A percentile compares a stretch with the other conserved stretches of the same genome.
phyloP scores from a whole-genome alignment of 2,113 vertebrate species.

The Mobula hypostoma region DNA sequence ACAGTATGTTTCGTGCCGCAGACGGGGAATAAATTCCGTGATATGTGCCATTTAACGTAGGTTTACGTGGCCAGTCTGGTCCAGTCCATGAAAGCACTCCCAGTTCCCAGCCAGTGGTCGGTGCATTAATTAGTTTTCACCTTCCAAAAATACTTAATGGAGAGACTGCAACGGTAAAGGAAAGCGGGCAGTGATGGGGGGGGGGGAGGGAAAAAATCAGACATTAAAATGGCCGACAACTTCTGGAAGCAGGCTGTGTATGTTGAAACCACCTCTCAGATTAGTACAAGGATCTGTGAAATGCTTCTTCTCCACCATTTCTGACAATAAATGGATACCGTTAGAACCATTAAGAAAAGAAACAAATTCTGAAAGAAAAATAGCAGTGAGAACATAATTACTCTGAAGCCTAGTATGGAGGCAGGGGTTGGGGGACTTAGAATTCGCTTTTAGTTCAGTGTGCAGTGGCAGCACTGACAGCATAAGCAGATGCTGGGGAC shows the following conservation, averaged over 20 bases:
- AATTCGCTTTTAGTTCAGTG: not conserved
- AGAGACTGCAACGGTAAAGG: not conserved
- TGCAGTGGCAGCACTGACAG: not conserved
- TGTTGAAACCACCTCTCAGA: not conserved
- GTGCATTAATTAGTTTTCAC: not conserved
- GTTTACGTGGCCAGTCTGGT: not conserved
- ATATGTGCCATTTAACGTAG: no score
- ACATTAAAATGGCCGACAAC: conserved; percentile 2
- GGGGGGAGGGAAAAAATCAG: not conserved
- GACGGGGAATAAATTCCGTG: no score
- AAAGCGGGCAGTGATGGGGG: not conserved
- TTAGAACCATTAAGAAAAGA: not conserved
- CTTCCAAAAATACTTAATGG: not conserved
- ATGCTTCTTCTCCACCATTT: not conserved
- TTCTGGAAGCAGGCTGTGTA: not conserved
- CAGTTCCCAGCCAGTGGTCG: not conserved
- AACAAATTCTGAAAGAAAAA: not conserved
- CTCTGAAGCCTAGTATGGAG: not conserved
- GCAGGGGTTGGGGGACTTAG: not conserved
- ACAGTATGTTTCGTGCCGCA: no score
- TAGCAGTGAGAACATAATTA: not conserved
- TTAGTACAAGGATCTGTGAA: not conserved
- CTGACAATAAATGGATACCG: not conserved
- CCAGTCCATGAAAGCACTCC: not conserved
- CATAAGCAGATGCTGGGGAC: not conserved